A percentile compares a stretch with the other conserved stretches of the same genome.
phyloP scores from a whole-genome alignment of 2,113 vertebrate species.

The Pitta sordida region DNA sequence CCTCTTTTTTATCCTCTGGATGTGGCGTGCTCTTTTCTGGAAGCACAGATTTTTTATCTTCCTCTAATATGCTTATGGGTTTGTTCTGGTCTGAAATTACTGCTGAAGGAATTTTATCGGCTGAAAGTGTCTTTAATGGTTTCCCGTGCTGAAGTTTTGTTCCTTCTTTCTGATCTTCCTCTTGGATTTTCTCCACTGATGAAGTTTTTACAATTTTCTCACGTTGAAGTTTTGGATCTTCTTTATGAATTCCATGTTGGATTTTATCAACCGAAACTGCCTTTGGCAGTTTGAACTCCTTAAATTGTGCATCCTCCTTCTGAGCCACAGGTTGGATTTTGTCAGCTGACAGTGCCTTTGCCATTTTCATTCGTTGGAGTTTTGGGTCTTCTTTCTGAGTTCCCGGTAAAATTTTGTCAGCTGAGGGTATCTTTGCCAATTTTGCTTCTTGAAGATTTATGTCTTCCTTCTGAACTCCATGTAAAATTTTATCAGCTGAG shows the following conservation, averaged over 20 bases:
- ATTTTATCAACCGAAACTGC: conserved; percentile 51
- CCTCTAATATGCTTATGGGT: not conserved
- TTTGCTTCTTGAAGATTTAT: conserved; percentile 22
- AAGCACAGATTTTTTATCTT: not conserved
- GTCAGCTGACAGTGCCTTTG: conserved; percentile 54
- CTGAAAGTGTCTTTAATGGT: conserved; percentile 25
- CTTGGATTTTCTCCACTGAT: conserved; percentile 39
- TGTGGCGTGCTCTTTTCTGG: not conserved
- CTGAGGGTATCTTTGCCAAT: conserved; percentile 38
- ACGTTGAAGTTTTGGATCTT: conserved; percentile 13
- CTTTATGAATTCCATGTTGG: conserved; percentile 21
- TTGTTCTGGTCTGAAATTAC: conserved; percentile 30
- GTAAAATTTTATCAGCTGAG: conserved; percentile 49
- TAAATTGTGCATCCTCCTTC: not conserved
- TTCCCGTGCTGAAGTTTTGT: conserved; percentile 25
- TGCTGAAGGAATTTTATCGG: conserved; percentile 31
- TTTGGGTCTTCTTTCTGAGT: conserved; percentile 50
- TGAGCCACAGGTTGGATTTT: conserved; percentile 38
- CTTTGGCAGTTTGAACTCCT: conserved; percentile 20
- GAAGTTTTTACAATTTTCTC: conserved; percentile 6
- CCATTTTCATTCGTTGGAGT: conserved; percentile 46
- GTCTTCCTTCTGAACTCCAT: conserved; percentile 35
- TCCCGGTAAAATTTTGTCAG: conserved; percentile 50
- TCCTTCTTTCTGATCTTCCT: conserved; percentile 18
- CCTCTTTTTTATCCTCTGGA: conserved; percentile 27